Evolutionary conservation across 2,888 invertebrate genomes (phyloP), one percentile per base, ranked within the genome.

Genomic region (Argyra leucocephala): DNA sequence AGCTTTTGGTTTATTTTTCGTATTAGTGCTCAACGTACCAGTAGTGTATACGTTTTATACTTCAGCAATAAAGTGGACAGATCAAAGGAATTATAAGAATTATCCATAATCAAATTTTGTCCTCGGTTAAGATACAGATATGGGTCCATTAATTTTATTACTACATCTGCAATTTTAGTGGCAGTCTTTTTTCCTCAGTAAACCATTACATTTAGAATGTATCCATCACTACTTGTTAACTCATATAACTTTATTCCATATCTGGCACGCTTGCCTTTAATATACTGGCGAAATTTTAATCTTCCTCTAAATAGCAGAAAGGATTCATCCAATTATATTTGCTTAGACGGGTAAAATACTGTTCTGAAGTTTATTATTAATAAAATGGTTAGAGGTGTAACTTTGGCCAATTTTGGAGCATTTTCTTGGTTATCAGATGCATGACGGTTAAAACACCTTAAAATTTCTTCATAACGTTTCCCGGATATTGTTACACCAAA

Each of bases 71-170:
- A 69, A 26, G 70, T 68, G 12, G 69, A 66, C n/a, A 71, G 60
- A n/a, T 64, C 21, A 23, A 70, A 48, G 66, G 68, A 69, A 60
- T 71, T 72, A 67, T 72, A 71, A 68, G 68, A 71, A 66, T 71
- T 72, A 64, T 74, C 72, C 72, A 73, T 74, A 65, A 67, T 72
- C 22, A 75, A 62, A 64, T 73, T 67, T 67, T 73, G 72, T 22
- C 74, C 73, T 64, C 71, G 70, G 64, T 71, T 66, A 15, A 74
- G 64, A 66, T 26, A 26, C 5, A 74, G 64, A 66, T 26, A 26
- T 4, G 26, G 26, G 7, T 26, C 7, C 26, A 26, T 26, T 26
- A 26, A 26, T 26, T 26, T 26, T 72, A 73, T 62, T 74, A 67
- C 63, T 69, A 63, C 64, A 73, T 64, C 10, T 73, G 72, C 3